A percentile compares a stretch with the other conserved stretches of the same genome.
Conservation (phyloP, 2,113 vertebrate species). For the Tragelaphus scriptus region DNA sequence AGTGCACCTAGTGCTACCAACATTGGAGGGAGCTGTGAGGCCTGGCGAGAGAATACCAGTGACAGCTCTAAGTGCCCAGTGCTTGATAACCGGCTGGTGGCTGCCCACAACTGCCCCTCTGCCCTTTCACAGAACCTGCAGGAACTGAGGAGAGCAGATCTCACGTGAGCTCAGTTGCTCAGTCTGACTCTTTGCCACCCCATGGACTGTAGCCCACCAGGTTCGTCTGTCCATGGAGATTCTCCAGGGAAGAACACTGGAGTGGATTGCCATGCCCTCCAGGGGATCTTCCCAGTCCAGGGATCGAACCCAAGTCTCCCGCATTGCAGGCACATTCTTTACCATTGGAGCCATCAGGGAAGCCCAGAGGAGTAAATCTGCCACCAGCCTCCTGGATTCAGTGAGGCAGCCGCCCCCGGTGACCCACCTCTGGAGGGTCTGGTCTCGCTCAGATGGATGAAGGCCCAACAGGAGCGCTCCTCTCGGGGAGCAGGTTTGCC, state of each 20-base stretch:
- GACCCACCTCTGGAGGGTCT: neutral
- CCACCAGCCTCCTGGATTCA: neutral
- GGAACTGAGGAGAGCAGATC: neutral
- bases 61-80: neutral
- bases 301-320: neutral
- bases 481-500: no score
- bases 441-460: neutral
- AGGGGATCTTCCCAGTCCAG: neutral
- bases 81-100: neutral
- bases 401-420: neutral
- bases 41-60: accelerated
- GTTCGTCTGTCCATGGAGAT: neutral
- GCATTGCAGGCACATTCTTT: neutral
- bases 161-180: neutral
- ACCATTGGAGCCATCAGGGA: neutral
- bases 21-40: accelerated
- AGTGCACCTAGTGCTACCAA: neutral
- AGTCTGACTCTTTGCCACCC: neutral
- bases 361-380: neutral
- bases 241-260: neutral
- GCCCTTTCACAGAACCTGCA: neutral
- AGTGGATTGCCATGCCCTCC: neutral
- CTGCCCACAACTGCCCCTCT: neutral
- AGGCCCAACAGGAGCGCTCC: neutral
- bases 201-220: neutral